Conservation (phyloP, 2,888 invertebrate species). For the Mongoloraphidia duomilia region DNA sequence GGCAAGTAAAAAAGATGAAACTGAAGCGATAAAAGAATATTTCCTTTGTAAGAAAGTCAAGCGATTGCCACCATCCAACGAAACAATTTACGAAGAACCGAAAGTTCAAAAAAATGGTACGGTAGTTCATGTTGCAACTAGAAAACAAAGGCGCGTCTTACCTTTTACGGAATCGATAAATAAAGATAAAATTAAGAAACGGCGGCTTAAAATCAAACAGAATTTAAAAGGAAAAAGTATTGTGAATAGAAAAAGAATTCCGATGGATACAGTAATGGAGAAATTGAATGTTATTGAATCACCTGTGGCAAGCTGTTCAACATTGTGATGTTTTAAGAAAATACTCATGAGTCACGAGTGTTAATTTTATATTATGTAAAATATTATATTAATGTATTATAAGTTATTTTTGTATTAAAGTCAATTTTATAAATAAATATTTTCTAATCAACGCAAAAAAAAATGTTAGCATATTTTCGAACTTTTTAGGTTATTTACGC, state of each 20-base stretch:
- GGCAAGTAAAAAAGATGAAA: conserved; percentile 6
- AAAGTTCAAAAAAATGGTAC: conserved; percentile 11
- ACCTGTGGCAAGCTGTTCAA: too few species aligned
- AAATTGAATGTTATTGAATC: conserved; percentile 34
- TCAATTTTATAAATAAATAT: too few species aligned
- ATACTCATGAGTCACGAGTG: too few species aligned
- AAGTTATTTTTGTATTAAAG: too few species aligned
- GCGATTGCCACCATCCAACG: conserved; percentile 11
- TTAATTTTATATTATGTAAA: too few species aligned
- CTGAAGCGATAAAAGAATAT: conserved; percentile 11
- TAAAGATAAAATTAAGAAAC: conserved; percentile 41
- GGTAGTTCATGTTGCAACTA: conserved; percentile 4
- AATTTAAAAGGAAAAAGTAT: conserved; percentile 36
- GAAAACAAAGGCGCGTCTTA: conserved; percentile 6
- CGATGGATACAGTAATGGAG: conserved; percentile 41
- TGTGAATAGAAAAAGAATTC: conserved; percentile 35
- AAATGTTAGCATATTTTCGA: too few species aligned
- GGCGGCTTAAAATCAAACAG: conserved; percentile 41
- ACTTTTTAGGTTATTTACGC: too few species aligned
- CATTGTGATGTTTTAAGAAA: too few species aligned
- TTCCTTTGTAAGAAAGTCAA: conserved; percentile 16
- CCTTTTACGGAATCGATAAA: conserved; percentile 17
- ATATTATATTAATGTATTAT: too few species aligned
- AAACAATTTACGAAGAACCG: conserved; percentile 16
- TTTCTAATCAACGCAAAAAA: too few species aligned